phyloP scores from a whole-genome alignment of 2,888 invertebrate genomes.

The Lutraria lutraria region DNA sequence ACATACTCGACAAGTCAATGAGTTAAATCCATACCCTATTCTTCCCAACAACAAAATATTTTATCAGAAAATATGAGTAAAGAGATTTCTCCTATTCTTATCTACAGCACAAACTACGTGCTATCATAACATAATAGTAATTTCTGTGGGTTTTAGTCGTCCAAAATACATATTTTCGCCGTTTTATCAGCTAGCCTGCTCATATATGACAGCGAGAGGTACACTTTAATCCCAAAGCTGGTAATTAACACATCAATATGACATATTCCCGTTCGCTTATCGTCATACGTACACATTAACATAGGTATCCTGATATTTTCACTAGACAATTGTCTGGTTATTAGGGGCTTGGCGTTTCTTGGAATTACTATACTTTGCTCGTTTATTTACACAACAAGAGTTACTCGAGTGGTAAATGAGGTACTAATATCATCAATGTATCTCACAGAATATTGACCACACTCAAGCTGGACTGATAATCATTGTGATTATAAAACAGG shows the following conservation, averaged over 20 bases:
- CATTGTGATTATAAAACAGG: background rate
- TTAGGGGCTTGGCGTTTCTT: background rate
- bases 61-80: background rate
- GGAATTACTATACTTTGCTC: background rate
- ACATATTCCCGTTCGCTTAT: background rate
- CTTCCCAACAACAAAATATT: background rate
- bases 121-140: slow-evolving; percentile 3
- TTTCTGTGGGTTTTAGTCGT: background rate
- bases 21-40: background rate
- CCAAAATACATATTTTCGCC: background rate
- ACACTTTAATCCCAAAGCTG: background rate
- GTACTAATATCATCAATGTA: background rate
- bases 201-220: background rate
- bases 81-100: background rate
- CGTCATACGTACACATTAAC: background rate
- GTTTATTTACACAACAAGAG: background rate
- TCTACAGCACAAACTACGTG: background rate
- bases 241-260: slow-evolving; percentile 17
- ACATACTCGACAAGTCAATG: background rate
- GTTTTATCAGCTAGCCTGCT: slow-evolving; percentile 16
- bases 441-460: background rate
- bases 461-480: background rate
- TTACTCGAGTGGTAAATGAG: background rate
- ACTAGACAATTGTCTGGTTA: background rate
- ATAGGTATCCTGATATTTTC: background rate